Evolutionary conservation across 1,140 invertebrate genomes (phyloP), one percentile per base, ranked within the genome.

Genomic region (Megalonaias nervosa): DNA sequence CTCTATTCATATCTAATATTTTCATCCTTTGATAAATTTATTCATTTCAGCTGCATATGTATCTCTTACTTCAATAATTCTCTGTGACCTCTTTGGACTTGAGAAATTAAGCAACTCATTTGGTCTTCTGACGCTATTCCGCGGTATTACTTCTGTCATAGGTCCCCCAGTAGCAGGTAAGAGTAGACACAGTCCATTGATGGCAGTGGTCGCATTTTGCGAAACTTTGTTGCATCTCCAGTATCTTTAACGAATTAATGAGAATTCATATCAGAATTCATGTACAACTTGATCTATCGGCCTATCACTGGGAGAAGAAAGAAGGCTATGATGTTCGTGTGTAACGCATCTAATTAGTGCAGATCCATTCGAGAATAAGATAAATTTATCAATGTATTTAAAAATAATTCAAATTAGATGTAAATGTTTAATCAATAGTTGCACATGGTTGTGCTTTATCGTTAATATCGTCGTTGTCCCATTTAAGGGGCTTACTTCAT

Each of bases 51-150:
- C 97, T 81, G 97, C 97, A 56, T 99, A 98, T 91, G 98, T 99
- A 84, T 98, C 97, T 1, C 92, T 99, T 61, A 99, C 98, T 58
- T 99, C 98, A 23, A 99, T 99, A 88, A 98, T 99, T 85, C 92
- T 99, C 66, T 97, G 98, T 81, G 98, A 99, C 87, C 92, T 99
- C 21, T 92, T 99, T 57, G 98, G 98, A 17, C 92, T 99, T 85
- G 97, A 99, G 84, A 97, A 97, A 90, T 91, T 99, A 77, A 99
- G 98, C 59, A 99, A 98, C 89, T 97, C 97, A 26, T 99, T 99
- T 90, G 98, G 98, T 57, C 92, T 99, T 70, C 92, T 99, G 67
- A 97, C 98, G 83, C 92, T 99, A 79, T 98, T 98, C 92, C 94
- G 98, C 90, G 98, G 98, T 26, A 94, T 95, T 57, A 96, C 97